These are phyloP conservation scores for Dicroscelio sp. DNA, from an alignment of 2,888 invertebrate species.

Conservation along the genomic window DNA sequence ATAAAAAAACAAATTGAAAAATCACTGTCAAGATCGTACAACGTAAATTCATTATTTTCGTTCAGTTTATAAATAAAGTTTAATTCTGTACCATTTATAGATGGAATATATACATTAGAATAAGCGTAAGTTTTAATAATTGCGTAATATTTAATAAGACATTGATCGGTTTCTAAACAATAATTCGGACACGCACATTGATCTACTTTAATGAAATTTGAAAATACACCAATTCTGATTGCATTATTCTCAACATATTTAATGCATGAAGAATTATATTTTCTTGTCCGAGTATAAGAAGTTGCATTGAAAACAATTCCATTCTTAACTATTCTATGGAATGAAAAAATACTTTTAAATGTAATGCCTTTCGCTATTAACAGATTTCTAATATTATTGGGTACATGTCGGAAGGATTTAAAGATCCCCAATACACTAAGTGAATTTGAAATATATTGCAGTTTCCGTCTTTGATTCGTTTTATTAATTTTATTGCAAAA, in stretches of 20 bases:
- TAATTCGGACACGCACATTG: neutral
- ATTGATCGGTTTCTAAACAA: neutral
- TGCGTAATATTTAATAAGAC: neutral
- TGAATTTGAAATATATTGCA: neutral
- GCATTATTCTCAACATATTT: neutral
- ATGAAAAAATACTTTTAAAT: neutral
- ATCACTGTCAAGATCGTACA: neutral
- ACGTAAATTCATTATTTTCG: neutral
- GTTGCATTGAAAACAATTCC: neutral
- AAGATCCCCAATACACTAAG: neutral
- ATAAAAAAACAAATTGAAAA: constrained; percentile 21
- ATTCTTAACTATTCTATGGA: constrained; percentile 9
- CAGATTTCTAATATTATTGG: neutral
- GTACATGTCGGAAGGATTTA: neutral
- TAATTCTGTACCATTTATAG: neutral
- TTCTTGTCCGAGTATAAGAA: neutral
- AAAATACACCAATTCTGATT: neutral
- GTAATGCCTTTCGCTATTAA: neutral
- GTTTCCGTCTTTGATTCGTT: neutral
- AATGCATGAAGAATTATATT: constrained; percentile 30
- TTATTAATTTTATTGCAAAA: neutral
- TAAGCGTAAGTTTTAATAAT: neutral
- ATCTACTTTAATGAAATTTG: constrained; percentile 1
- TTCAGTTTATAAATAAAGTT: neutral
- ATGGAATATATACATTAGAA: neutral